Evolutionary conservation across 2,113 vertebrate genomes (phyloP).

Genomic region (Microcebus lehilahytsara): DNA sequence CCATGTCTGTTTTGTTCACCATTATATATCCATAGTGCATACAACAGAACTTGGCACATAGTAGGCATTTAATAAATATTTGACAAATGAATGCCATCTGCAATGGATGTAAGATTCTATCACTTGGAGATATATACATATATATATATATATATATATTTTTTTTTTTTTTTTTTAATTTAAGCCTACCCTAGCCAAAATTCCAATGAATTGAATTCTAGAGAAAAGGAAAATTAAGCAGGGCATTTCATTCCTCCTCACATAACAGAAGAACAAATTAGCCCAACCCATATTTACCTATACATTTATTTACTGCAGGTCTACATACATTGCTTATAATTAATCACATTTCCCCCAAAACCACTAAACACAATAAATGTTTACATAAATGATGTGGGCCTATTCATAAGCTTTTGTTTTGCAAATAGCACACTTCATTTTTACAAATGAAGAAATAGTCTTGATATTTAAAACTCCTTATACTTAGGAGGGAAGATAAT

Average conservation of each 20-base stretch:
- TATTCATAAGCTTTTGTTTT: slow-evolving; percentile 11
- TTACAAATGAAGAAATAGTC: slow-evolving; percentile 17
- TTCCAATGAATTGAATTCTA: neutral
- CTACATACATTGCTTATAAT: neutral
- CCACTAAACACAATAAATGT: neutral
- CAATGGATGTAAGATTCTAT: neutral
- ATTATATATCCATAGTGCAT: neutral
- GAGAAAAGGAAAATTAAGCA: neutral
- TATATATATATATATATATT: too few relatives aligned
- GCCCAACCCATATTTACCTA: neutral
- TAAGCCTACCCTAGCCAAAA: neutral
- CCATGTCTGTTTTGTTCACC: neutral
- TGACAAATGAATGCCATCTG: slow-evolving; percentile 18
- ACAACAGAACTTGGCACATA: neutral
- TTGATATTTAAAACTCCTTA: slow-evolving; percentile 55
- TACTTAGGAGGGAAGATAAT: slow-evolving; percentile 17
- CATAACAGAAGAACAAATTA: neutral
- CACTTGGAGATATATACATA: neutral
- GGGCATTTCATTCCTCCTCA: neutral
- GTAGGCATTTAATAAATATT: neutral
- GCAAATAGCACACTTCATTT: slow-evolving; percentile 1
- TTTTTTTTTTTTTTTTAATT: neutral
- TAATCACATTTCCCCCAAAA: neutral
- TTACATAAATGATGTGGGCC: neutral
- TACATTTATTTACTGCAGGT: neutral